Conservation (phyloP, 2,888 invertebrate species). For the Drosophila subquinaria region DNA sequence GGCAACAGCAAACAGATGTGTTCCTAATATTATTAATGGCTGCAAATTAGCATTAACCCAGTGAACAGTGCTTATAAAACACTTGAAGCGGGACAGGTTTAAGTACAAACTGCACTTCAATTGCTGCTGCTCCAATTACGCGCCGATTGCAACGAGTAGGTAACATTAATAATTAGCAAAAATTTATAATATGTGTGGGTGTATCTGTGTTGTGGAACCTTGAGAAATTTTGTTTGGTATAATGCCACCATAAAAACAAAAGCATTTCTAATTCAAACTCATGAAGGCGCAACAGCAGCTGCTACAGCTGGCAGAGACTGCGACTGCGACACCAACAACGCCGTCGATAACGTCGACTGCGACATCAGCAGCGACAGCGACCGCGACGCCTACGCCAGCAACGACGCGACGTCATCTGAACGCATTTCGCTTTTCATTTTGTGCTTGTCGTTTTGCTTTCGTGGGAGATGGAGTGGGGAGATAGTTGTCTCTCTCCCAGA, state of each 20-base stretch:
- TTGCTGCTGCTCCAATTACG: slow-evolving; percentile 49
- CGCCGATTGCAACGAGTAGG: slow-evolving; percentile 56
- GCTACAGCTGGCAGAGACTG: slow-evolving; percentile 16
- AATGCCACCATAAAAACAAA: slow-evolving; percentile 59
- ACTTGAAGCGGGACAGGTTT: slow-evolving; percentile 47
- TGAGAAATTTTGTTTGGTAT: slow-evolving; percentile 64
- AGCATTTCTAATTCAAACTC: slow-evolving; percentile 64
- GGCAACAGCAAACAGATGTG: slow-evolving; percentile 44
- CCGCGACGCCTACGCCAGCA: slow-evolving; percentile 43
- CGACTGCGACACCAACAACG: slow-evolving; percentile 5
- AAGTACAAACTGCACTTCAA: slow-evolving; percentile 33
- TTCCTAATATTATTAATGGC: slow-evolving; percentile 36
- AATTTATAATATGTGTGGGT: slow-evolving; percentile 17
- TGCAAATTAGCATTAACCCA: slow-evolving; percentile 57
- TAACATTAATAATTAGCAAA: slow-evolving; percentile 61
- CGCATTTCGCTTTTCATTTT: slow-evolving; percentile 72
- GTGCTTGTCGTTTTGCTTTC: slow-evolving; percentile 35
- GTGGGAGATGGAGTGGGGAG: not conserved
- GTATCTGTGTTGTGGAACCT: slow-evolving; percentile 45
- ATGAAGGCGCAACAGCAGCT: slow-evolving; percentile 61
- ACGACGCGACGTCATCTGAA: slow-evolving; percentile 69
- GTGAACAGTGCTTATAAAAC: slow-evolving; percentile 45
- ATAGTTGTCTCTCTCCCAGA: slow-evolving; percentile 50
- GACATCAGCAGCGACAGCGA: slow-evolving; percentile 41
- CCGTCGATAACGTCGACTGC: slow-evolving; percentile 17